Evolutionary conservation across 2,797 vertebrate species (phyloP).

Genomic region (Gambelia wislizenii): DNA sequence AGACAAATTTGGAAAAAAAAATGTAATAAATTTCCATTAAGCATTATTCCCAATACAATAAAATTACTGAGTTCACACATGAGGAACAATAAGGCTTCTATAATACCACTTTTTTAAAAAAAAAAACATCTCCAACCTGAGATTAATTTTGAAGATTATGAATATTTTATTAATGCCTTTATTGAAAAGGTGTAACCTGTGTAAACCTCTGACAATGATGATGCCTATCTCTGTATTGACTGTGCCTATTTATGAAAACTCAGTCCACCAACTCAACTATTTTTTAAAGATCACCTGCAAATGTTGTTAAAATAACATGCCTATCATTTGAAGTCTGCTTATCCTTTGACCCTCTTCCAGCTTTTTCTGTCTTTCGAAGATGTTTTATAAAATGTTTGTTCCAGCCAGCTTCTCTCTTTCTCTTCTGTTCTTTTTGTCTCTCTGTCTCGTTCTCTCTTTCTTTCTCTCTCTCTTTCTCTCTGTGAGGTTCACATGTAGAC

Average conservation of each 20-base stretch:
- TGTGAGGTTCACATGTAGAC: conserved; percentile 81
- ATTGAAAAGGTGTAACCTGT: neutral
- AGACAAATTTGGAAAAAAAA: neutral
- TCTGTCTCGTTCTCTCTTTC: conserved; percentile 58
- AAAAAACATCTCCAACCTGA: neutral
- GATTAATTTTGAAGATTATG: neutral
- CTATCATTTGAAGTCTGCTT: conserved; percentile 60
- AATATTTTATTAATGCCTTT: neutral
- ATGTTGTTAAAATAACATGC: conserved; percentile 45
- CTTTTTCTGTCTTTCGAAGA: conserved; percentile 69
- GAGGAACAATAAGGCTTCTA: neutral
- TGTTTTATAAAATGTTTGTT: conserved; percentile 61
- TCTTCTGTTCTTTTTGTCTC: conserved; percentile 58
- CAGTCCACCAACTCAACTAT: conserved; percentile 46
- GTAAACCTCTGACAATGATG: neutral
- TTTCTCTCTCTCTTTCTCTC: conserved; percentile 75
- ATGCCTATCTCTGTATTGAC: conserved; percentile 61
- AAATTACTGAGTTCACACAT: neutral
- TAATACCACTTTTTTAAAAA: neutral
- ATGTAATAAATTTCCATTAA: neutral
- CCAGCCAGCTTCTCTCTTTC: conserved; percentile 66
- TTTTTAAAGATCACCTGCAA: conserved; percentile 36
- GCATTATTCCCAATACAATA: neutral
- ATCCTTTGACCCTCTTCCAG: conserved; percentile 64
- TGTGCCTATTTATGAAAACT: conserved; percentile 84